A percentile compares a stretch with the other conserved stretches of the same genome.
Evolutionary conservation across 2,113 vertebrate genomes (phyloP).

Genomic region (Todiramphus chloris): DNA sequence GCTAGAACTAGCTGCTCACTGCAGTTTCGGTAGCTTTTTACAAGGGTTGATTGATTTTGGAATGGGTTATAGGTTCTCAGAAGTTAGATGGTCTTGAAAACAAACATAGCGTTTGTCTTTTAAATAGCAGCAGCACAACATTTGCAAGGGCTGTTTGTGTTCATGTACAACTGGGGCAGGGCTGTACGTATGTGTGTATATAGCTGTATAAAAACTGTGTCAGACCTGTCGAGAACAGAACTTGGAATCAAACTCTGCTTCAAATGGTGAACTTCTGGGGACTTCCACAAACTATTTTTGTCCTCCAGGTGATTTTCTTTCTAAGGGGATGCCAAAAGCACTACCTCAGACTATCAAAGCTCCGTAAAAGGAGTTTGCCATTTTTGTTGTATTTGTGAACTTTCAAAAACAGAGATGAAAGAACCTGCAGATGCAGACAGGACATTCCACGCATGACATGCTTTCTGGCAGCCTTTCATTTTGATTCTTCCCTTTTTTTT

Average conservation of each 20-base stretch:
- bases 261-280: not conserved
- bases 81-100: not conserved
- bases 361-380: not conserved
- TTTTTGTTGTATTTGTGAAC: not conserved
- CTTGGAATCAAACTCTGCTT: not conserved
- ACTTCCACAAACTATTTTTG: not conserved
- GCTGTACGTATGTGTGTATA: not conserved
- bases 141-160: not conserved
- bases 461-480: conserved; percentile 25
- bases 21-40: not conserved
- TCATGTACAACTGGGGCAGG: not conserved
- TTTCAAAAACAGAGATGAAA: conserved; percentile 30
- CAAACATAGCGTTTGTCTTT: not conserved
- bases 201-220: not conserved
- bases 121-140: not conserved
- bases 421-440: conserved; percentile 6
- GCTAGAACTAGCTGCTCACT: not conserved
- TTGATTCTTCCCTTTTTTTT: conserved; percentile 43
- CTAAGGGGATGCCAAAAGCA: conserved; percentile 21
- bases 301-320: conserved; percentile 37
- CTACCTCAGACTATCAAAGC: conserved; percentile 24
- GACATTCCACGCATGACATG: not conserved
- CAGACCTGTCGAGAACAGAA: not conserved
- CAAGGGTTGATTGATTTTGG: not conserved
- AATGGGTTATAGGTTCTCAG: not conserved